Conservation (phyloP, 1,140 invertebrate genomes). For the Orius insidiosus region DNA sequence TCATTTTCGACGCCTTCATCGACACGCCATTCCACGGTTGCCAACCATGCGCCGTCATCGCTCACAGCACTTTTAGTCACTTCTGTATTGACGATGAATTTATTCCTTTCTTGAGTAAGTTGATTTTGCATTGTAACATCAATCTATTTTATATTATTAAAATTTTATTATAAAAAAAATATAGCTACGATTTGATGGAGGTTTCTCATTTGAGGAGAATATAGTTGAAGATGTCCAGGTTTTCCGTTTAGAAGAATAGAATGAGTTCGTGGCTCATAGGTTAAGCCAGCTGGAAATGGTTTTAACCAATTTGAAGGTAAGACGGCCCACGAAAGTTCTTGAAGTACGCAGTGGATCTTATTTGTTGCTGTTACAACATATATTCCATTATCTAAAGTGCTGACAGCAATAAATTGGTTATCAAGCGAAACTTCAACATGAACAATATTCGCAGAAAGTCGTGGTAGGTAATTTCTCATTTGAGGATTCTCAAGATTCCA, state of each 20-base stretch:
- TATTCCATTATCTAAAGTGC: constrained; percentile 57
- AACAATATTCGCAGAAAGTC: constrained; percentile 48
- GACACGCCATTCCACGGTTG: constrained; percentile 49
- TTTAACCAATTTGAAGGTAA: constrained; percentile 26
- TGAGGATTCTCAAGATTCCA: constrained; percentile 43
- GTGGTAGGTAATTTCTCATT: constrained; percentile 47
- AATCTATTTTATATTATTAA: constrained; percentile 31
- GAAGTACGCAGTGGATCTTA: constrained; percentile 38
- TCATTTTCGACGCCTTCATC: constrained; percentile 40
- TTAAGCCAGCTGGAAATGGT: constrained; percentile 43
- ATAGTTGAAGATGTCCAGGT: constrained; percentile 67
- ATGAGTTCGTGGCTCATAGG: constrained; percentile 44
- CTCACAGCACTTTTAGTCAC: constrained; percentile 49
- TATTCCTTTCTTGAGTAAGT: constrained; percentile 39
- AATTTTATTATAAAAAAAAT: not conserved
- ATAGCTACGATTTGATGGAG: constrained; percentile 55
- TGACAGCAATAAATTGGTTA: constrained; percentile 44
- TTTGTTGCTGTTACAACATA: constrained; percentile 43
- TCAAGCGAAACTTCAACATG: constrained; percentile 45
- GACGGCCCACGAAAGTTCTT: constrained; percentile 46
- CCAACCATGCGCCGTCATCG: constrained; percentile 54
- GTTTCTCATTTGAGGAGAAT: constrained; percentile 41
- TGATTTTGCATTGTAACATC: constrained; percentile 59
- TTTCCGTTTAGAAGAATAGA: constrained; percentile 57
- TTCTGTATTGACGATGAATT: constrained; percentile 44